These are phyloP conservation scores for Chrysina gloriosa DNA, from an alignment of 2,888 invertebrate genomes.

Conservation along the genomic window DNA sequence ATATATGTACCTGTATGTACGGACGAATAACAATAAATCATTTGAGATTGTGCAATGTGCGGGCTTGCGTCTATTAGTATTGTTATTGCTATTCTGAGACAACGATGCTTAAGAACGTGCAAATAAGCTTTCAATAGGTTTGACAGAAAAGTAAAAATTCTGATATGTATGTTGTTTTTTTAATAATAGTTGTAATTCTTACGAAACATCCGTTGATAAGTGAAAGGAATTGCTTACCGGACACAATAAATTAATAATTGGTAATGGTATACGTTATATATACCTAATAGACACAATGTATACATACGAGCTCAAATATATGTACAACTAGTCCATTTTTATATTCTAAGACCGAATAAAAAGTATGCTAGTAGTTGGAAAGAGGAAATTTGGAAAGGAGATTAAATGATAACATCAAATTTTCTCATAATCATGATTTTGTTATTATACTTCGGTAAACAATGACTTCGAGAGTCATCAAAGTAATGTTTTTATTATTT, in stretches of 20 bases:
- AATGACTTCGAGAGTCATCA: too few species aligned
- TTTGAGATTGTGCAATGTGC: not conserved
- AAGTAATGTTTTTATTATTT: too few species aligned
- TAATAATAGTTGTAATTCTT: constrained; percentile 10
- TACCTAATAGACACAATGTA: not conserved
- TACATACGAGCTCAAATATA: too few species aligned
- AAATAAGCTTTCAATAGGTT: constrained; percentile 7
- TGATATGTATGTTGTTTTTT: not conserved
- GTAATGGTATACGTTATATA: not conserved
- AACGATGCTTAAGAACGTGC: not conserved
- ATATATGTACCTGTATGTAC: not conserved
- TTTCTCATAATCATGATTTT: too few species aligned
- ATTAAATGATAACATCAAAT: too few species aligned
- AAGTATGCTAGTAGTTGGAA: too few species aligned
- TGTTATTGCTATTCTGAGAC: not conserved
- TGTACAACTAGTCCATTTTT: too few species aligned
- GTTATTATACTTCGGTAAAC: too few species aligned
- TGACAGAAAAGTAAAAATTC: constrained; percentile 6
- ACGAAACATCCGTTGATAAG: constrained; percentile 25
- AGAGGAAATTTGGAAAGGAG: too few species aligned
- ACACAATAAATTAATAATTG: constrained; percentile 7
- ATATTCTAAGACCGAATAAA: too few species aligned
- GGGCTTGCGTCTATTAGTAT: not conserved
- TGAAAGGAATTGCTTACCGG: constrained; percentile 20
- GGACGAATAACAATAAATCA: constrained; percentile 6